Evolutionary conservation across 1,140 invertebrate genomes (phyloP).

Genomic region (Calliphora vicina): DNA sequence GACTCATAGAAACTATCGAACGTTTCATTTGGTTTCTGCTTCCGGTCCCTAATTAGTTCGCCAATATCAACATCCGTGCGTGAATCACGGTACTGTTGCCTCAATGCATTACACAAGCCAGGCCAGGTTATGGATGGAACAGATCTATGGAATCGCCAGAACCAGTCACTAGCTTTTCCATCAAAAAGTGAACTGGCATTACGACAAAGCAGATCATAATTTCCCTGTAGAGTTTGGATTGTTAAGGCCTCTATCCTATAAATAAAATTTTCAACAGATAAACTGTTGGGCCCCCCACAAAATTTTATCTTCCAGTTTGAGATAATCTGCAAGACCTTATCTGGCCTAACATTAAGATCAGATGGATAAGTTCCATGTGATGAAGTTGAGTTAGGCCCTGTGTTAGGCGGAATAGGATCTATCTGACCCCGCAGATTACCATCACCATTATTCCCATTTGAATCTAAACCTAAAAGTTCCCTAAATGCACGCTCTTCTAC

Average conservation of each 20-base stretch:
- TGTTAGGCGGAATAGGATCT: too few species aligned
- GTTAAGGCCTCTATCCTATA: not conserved
- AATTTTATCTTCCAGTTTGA: too few species aligned
- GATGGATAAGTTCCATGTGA: too few species aligned
- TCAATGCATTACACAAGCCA: constrained; percentile 7
- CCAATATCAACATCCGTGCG: constrained; percentile 17
- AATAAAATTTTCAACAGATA: constrained; percentile 14
- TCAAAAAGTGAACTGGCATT: not conserved
- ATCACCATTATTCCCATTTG: too few species aligned
- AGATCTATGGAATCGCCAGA: not conserved
- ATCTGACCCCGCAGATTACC: too few species aligned
- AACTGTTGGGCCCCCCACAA: too few species aligned
- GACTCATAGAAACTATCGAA: constrained; percentile 1
- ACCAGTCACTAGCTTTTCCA: not conserved
- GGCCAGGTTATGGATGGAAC: not conserved
- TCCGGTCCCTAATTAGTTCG: constrained; percentile 11
- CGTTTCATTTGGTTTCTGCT: constrained; percentile 7
- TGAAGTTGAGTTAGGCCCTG: too few species aligned
- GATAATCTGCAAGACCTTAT: too few species aligned
- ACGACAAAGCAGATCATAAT: not conserved
- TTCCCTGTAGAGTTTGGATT: not conserved
- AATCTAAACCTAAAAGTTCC: too few species aligned
- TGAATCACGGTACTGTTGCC: not conserved
- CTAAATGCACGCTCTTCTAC: too few species aligned
- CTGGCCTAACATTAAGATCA: too few species aligned